Evolutionary conservation across 2,113 vertebrate species (phyloP), one percentile per base, ranked within the genome.

Genomic region (Paramormyrops kingsleyae): DNA sequence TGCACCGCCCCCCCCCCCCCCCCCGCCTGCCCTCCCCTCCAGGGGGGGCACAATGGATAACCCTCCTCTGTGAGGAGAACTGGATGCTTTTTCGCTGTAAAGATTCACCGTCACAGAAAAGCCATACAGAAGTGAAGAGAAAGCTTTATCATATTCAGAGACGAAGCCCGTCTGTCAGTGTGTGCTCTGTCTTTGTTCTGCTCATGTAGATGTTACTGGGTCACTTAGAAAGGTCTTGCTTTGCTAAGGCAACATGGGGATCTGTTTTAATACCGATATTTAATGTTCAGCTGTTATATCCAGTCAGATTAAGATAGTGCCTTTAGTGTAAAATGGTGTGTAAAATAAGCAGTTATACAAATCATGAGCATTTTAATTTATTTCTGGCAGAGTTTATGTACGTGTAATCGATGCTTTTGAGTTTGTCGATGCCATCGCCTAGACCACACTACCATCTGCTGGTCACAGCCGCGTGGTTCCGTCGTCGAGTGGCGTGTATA

Each of bases 51-150:
- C 95, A 96, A 95, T 97, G 97, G 93, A 94, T 92, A 92, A 96
- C 94, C 94, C 97, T 98, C 98, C 98, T 99, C 98, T 94, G 66
- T 99, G 98, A 98, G 98, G 98, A 98, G 97, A 97, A 93, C 91
- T 74, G 59, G 96, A 95, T 96, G 93, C 97, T 97, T 95, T 94
- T 47, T 94, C 95, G 95, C 96, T 97, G 96, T 97, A 96, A 84
- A 96, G 95, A 95, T 97, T 95, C 95, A 95, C 96, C 96, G 95
- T 96, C 96, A 96, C 96, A 95, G 85, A 89, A 88, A 97, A 98
- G 97, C 97, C 97, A 99, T 98, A 98, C 94, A 94, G 95, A 97
- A 95, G 96, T 91, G 94, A 94, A 93, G 90, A 94, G 94, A 94
- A 92, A 95, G 92, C 94, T 94, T 94, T 92, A 89, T 89, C 91